Evolutionary conservation across 1,140 invertebrate genomes (phyloP), one percentile per base, ranked within the genome.

Genomic region (Propsilocerus akamusi): DNA sequence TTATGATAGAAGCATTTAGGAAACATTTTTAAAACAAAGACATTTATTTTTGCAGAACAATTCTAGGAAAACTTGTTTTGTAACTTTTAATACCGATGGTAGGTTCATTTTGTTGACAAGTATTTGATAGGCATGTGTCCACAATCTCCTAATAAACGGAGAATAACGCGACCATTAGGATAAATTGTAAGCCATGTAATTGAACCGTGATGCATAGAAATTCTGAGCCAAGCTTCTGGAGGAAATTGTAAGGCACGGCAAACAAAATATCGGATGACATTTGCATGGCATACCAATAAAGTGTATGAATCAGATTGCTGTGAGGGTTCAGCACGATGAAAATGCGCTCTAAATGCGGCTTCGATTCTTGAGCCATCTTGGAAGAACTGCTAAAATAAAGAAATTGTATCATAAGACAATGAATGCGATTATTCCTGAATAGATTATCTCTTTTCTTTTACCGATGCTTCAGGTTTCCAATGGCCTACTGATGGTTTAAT

Each of bases 181-280:
- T 77, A 68, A 54, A 99, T 89, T 1, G 75, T 77, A 0, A 99
- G 57, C 81, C 86, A 90, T 0, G 96, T 97, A 47, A 99, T 87
- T 56, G 90, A 96, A 8, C 77, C 89, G 68, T 99, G 86, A 62
- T 89, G 84, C 8, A 99, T 68, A 24, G 78, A 81, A 54, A 99
- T 78, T 20, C 96, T 73, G 5, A 98, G 69, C 96, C 96, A 99
- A 11, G 84, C 95, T 69, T 98, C 92, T 0, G 92, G 81, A 11
- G 94, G 93, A 59, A 98, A 86, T 67, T 99, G 96, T n/a, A 99
- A 68, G 1, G 91, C 91, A 67, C 94, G 78, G 72, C 94, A 98
- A 14, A 96, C 81, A 69, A 98, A 96, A 68, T 96, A 99, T 51
- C 96, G 71, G 57, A 99, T 99, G 10, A 99, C 94, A 70, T 99